A percentile compares a stretch with the other conserved stretches of the same genome.
These are phyloP conservation scores for Byasa hedistus DNA, from an alignment of 2,888 invertebrate species.

Conservation along the genomic window DNA sequence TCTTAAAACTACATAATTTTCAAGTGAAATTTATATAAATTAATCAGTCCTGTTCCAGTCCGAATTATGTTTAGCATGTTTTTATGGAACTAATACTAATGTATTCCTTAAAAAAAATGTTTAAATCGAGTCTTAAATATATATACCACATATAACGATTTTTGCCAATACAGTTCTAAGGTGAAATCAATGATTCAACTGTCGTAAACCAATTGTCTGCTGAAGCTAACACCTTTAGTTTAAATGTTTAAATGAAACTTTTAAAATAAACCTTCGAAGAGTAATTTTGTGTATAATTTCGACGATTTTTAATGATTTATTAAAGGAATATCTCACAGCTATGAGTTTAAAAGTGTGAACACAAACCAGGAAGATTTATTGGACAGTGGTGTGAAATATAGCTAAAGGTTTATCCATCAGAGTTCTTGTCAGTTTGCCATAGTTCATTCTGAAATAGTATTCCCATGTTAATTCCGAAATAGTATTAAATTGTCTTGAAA, in stretches of 20 bases:
- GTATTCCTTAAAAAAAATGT: too few species aligned
- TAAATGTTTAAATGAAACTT: background rate
- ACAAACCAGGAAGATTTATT: slow-evolving; percentile 1
- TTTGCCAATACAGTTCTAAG: too few species aligned
- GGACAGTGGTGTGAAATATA: background rate
- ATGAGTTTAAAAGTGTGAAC: background rate
- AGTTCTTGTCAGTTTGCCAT: background rate
- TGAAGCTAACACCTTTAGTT: background rate
- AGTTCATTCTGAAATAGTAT: background rate
- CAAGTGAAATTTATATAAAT: too few species aligned
- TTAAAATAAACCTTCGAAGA: too few species aligned
- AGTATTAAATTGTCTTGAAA: background rate
- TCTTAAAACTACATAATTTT: too few species aligned
- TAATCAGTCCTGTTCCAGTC: too few species aligned
- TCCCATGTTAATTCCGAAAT: background rate
- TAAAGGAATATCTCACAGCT: background rate
- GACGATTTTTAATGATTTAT: background rate
- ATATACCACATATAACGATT: too few species aligned
- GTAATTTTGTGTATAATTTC: too few species aligned
- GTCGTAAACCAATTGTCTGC: too few species aligned
- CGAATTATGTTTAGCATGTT: too few species aligned
- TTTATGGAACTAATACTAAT: too few species aligned
- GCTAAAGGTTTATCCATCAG: slow-evolving; percentile 4
- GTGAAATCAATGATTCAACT: background rate
- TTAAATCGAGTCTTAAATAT: too few species aligned